phyloP scores from a whole-genome alignment of 2,797 vertebrate species.

The Darevskia mixta region DNA sequence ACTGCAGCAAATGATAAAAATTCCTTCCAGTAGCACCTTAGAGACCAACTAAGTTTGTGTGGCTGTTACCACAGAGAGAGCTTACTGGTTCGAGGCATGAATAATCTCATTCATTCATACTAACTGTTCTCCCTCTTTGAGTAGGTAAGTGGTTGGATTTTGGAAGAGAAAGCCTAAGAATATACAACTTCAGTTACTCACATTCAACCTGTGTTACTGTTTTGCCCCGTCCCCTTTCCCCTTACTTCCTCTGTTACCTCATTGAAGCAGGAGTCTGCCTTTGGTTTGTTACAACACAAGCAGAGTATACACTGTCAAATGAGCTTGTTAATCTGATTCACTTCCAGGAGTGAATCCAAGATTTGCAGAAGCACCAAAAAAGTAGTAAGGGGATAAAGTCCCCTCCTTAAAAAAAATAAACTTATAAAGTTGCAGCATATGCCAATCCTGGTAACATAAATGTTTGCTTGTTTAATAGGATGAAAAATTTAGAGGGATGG shows the following conservation, averaged over 20 bases:
- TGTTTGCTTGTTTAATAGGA: background rate
- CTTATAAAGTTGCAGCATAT: background rate
- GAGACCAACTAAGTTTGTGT: too few species aligned
- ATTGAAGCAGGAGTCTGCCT: background rate
- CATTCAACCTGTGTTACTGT: background rate
- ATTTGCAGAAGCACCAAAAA: background rate
- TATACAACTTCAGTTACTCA: background rate
- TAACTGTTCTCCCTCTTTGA: background rate
- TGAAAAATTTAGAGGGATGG: background rate
- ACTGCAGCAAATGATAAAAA: background rate
- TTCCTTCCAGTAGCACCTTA: too few species aligned
- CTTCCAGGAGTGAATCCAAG: too few species aligned
- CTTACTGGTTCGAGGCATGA: background rate
- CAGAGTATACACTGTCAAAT: background rate
- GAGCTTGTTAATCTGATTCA: too few species aligned
- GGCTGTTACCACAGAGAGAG: background rate
- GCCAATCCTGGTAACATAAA: background rate
- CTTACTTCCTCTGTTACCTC: background rate
- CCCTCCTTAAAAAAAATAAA: too few species aligned
- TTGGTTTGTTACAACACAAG: too few species aligned
- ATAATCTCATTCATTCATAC: background rate
- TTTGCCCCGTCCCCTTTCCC: background rate
- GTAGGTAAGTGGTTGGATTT: background rate
- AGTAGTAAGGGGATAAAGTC: background rate
- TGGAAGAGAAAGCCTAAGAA: background rate